Percentiles rank a stretch among this genome's conserved stretches.
Evolutionary conservation across 2,113 vertebrate species (phyloP).

Genomic region (Acinonyx jubatus): DNA sequence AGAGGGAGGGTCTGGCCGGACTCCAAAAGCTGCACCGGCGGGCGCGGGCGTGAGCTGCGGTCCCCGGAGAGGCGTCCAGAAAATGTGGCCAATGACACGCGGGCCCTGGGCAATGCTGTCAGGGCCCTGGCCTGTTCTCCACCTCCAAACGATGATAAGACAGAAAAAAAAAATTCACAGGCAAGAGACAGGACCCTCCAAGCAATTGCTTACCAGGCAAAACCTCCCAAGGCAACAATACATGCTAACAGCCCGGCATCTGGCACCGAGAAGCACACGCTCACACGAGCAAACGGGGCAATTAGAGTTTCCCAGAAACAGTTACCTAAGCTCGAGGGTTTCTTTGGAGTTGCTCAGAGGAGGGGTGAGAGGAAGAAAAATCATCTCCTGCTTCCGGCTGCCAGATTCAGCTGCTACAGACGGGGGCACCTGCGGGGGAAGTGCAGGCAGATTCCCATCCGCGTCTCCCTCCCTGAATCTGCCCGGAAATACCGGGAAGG

Average conservation of each 20-base stretch:
- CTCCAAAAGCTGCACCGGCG: rapidly evolving
- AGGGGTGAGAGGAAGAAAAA: not conserved
- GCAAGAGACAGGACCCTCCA: not conserved
- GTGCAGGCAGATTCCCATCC: rapidly evolving
- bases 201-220: not conserved
- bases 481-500: not conserved
- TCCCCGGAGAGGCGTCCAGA: not conserved
- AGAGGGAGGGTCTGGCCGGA: not conserved
- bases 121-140: not conserved
- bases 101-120: not conserved
- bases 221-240: not conserved
- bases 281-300: not conserved
- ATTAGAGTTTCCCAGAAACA: not conserved
- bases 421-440: not conserved
- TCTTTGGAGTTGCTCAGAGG: not conserved
- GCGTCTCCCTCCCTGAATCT: not conserved
- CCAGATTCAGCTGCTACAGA: not conserved
- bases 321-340: not conserved
- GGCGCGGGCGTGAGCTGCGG: no score
- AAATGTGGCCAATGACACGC: rapidly evolving
- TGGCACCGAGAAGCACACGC: not conserved
- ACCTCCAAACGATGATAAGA: not conserved
- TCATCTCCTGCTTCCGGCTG: not conserved
- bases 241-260: not conserved
- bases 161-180: not conserved